Base-by-base conservation (phyloP, 2,113 vertebrate species). In the Serilophus lunatus region DNA sequence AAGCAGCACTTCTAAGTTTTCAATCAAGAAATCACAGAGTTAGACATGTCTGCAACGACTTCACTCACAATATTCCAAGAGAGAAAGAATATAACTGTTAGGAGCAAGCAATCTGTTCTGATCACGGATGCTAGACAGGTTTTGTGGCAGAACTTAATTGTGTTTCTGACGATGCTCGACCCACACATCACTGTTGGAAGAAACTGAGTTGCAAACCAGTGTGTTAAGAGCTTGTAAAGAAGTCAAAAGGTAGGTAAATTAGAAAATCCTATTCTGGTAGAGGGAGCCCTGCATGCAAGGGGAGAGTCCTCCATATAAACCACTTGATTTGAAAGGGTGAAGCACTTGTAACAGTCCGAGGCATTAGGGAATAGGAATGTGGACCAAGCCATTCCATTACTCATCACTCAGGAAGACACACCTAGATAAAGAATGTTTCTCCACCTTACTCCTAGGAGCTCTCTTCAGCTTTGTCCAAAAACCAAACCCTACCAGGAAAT, bases 321-420 rank as follows among this genome's bases (percentile, higher is more conserved):
- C 24, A 28, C 57, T 45, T 45, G 12, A 22, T 57, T 40, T 51
- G 17, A 40, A 66, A 66, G 51, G 26, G 7, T 38, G 47, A 92
- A 78, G 42, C 9, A 42, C 20, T 18, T 54, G 6, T 12, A 76
- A 56, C 35, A 33, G 53, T 28, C 47, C 49, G 26, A 72, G 18
- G 9, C 66, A 80, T 16, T 19, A 76, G 66, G 44, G 70, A 93
- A 82, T 5, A 78, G 56, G 18, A 82, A 76, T 3, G n/a, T 33
- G 36, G 75, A 72, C 65, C 49, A 92, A 82, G 68, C 12, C 28
- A 82, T 68, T 68, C 60, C 25, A 65, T 85, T 93, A 94, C n/a
- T 85, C 78, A 85, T 92, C 61, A 56, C 36, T 72, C 25, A 76
- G 63, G 92, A 95, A 90, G 93, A 94, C 88, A 95, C 93, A 88